Base-by-base conservation (phyloP, 2,888 invertebrate genomes). In the Apamea epomidion region DNA sequence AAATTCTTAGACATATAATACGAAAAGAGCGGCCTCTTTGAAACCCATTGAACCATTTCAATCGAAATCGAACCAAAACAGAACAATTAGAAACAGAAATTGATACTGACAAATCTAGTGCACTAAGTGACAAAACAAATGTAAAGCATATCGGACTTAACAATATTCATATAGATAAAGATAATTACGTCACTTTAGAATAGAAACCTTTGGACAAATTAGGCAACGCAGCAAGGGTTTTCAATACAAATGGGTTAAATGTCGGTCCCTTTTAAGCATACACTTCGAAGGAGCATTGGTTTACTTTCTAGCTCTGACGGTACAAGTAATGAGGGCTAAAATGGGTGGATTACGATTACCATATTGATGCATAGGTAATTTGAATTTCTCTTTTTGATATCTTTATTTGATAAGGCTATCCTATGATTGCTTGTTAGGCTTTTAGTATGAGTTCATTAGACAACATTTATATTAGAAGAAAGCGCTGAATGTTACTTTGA, bases 151-250 rank as follows among this genome's bases (percentile, higher is more conserved):
- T 75, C 60, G 79, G 12, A 76, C 74, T 73, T 75, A 72, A 88
- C 86, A 88, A 89, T 91, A 90, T 86, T 86, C 88, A 89, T 90
- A 88, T 87, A 91, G 91, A 90, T 90, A 90, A 88, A 81, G 74
- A 83, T 87, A 89, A 90, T 89, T 87, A 82, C 79, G 75, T 58
- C 78, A 83, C 88, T 85, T 87, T 78, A 71, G 78, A 85, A 84
- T 83, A 86, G 83, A 90, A 85, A 89, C 84, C 83, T 84, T 62
- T 80, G 60, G 85, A 90, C 84, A 87, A 91, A 90, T 87, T 89
- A 88, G 90, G 89, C 70, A 90, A 85, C 67, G 76, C 78, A 78
- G 32, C 78, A 68, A 73, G 76, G 86, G 87, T 74, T 87, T 83
- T 79, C 85, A 72, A 86, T 76, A 82, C 73, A 81, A 89, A 87